phyloP scores from a whole-genome alignment of 2,888 invertebrate genomes.

The Cephus nigrinus region DNA sequence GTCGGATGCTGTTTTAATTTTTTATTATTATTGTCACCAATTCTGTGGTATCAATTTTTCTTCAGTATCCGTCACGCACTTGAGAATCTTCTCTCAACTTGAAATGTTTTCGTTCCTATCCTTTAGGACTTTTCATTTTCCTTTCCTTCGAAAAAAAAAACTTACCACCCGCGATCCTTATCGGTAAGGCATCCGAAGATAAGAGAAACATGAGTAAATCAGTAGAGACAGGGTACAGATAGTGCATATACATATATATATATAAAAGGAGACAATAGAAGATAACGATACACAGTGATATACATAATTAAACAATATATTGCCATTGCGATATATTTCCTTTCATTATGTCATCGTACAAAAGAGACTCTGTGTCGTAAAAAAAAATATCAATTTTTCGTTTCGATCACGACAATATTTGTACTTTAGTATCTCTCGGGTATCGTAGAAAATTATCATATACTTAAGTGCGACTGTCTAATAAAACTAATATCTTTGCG shows the following conservation, averaged over 20 bases:
- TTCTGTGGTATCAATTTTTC: neutral
- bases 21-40: neutral
- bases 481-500: neutral
- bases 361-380: neutral
- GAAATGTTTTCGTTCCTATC: neutral
- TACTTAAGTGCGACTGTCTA: neutral
- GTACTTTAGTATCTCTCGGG: neutral
- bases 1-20: neutral
- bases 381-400: neutral
- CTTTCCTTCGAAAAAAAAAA: slow-evolving; percentile 26
- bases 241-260: slow-evolving; percentile 12
- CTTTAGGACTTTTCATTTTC: neutral
- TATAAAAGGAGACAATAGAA: slow-evolving; percentile 18
- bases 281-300: slow-evolving; percentile 12
- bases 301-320: neutral
- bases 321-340: neutral
- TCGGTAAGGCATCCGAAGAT: slow-evolving; percentile 52
- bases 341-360: neutral
- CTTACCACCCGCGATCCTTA: slow-evolving; percentile 58
- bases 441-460: neutral
- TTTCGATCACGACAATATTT: neutral
- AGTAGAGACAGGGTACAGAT: slow-evolving; percentile 30
- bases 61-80: neutral
- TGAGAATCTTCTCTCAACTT: neutral
- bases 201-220: slow-evolving; percentile 36